Evolutionary conservation across 2,113 vertebrate genomes (phyloP).

Genomic region (Rhynchopsitta pachyrhyncha): DNA sequence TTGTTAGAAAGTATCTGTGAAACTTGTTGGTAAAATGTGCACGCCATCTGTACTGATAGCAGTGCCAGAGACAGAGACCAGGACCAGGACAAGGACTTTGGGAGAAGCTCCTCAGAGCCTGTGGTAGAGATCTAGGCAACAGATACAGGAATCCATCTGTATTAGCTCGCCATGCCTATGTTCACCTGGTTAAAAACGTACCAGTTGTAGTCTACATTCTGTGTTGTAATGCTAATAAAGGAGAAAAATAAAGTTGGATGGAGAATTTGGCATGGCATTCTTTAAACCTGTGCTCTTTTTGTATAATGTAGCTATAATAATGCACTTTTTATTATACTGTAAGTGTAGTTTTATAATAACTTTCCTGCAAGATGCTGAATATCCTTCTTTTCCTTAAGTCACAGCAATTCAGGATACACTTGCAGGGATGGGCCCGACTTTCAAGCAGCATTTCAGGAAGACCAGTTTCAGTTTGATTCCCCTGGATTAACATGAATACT

Average conservation of each 20-base stretch:
- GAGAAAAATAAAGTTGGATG: background rate
- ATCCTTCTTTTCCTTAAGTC: background rate
- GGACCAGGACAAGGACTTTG: background rate
- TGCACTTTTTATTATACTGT: background rate
- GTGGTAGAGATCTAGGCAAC: background rate
- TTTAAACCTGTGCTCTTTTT: background rate
- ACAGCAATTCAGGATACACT: background rate
- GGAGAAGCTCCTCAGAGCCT: background rate
- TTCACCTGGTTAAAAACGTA: background rate
- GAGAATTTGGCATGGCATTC: background rate
- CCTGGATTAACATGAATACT: background rate
- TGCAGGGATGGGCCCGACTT: background rate
- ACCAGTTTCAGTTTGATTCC: background rate
- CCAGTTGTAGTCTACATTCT: background rate
- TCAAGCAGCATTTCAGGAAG: background rate
- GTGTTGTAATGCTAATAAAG: background rate
- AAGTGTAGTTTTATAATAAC: background rate
- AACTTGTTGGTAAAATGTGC: background rate
- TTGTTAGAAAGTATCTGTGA: background rate
- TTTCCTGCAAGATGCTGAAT: background rate
- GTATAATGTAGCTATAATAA: background rate
- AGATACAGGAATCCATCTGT: background rate
- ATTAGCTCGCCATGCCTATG: background rate
- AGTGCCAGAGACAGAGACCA: background rate
- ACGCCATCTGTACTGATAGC: fast-evolving